Evolutionary conservation across 2,888 invertebrate genomes (phyloP).

Genomic region (Quadroppia sp.): DNA sequence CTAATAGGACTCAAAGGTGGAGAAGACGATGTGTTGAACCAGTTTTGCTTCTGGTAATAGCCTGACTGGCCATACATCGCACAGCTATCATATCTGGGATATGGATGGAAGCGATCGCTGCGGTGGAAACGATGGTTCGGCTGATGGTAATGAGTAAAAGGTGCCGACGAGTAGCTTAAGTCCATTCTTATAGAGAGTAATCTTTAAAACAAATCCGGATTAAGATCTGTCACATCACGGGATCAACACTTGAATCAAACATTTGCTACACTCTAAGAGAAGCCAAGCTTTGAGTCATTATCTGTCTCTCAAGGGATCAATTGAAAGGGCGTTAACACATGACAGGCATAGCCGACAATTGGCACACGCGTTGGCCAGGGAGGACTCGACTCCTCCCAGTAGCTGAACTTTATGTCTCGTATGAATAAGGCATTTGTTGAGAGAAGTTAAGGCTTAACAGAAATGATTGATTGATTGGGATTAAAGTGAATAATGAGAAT

Average conservation of each 20-base stretch:
- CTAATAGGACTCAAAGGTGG: slow-evolving; percentile 19
- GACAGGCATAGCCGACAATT: background rate
- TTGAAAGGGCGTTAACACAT: background rate
- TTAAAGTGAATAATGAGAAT: slow-evolving; percentile 17
- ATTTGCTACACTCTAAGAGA: background rate
- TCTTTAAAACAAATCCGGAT: slow-evolving; percentile 17
- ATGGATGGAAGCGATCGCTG: slow-evolving; percentile 1
- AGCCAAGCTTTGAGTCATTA: slow-evolving; percentile 13
- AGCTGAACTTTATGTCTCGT: background rate
- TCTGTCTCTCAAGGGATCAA: background rate
- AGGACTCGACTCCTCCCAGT: slow-evolving; percentile 4
- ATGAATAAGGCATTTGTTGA: background rate
- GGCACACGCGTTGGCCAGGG: background rate
- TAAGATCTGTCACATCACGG: slow-evolving; percentile 27
- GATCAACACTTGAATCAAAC: slow-evolving; percentile 14
- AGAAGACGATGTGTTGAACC: slow-evolving; percentile 19
- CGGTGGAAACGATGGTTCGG: slow-evolving; percentile 5
- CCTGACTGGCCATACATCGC: slow-evolving; percentile 21
- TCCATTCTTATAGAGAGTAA: slow-evolving; percentile 11
- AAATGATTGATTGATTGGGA: slow-evolving; percentile 11
- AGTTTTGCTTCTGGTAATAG: slow-evolving; percentile 26
- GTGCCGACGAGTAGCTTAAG: slow-evolving; percentile 18
- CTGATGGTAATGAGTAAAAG: slow-evolving; percentile 24
- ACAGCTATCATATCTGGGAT: slow-evolving; percentile 9
- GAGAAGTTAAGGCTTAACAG: slow-evolving; percentile 2